Conservation (phyloP, 1,140 invertebrate species). For the Sogatella furcifera region DNA sequence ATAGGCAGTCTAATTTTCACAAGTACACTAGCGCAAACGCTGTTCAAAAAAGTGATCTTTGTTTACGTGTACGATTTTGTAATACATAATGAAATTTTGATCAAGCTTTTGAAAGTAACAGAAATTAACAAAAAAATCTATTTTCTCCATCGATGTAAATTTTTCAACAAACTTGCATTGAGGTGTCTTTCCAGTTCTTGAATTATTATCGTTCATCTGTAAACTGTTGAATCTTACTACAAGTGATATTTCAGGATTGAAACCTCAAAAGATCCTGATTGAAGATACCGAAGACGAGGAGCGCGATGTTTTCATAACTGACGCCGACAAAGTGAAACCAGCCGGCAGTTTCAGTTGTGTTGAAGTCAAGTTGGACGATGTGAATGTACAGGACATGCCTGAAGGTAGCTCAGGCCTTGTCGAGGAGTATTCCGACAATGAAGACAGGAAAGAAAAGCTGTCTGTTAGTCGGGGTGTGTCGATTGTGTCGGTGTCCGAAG, state of each 20-base stretch:
- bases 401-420: conserved; percentile 31
- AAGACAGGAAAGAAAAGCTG: conserved; percentile 28
- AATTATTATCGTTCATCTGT: not conserved
- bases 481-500: conserved; percentile 51
- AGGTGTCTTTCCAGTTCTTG: too few species aligned
- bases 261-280: conserved; percentile 39
- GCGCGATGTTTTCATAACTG: conserved; percentile 1
- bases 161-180: too few species aligned
- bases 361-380: conserved; percentile 40
- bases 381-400: conserved; percentile 7
- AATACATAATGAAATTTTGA: too few species aligned
- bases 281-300: conserved; percentile 26
- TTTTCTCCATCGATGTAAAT: too few species aligned
- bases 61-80: too few species aligned
- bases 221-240: not conserved
- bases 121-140: too few species aligned
- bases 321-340: not conserved
- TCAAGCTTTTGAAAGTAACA: too few species aligned
- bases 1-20: too few species aligned
- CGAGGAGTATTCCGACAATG: conserved; percentile 27
- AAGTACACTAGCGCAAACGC: too few species aligned
- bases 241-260: conserved; percentile 26
- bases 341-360: conserved; percentile 29
- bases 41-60: too few species aligned
- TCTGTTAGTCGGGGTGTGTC: conserved; percentile 43